These are phyloP conservation scores for Augiades crinisus DNA, from an alignment of 2,888 invertebrate species.

Conservation along the genomic window DNA sequence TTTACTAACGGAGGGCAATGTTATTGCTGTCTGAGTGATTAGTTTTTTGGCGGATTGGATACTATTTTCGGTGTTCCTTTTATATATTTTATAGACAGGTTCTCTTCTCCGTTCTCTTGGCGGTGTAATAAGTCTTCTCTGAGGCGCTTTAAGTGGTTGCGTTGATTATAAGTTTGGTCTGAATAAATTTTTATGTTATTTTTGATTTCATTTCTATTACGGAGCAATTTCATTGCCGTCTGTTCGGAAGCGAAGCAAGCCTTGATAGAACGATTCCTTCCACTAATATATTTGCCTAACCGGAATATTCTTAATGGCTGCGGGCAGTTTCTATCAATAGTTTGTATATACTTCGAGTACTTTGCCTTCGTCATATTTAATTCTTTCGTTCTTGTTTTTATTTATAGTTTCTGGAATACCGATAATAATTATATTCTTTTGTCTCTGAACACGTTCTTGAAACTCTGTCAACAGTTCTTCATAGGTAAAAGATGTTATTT, in stretches of 20 bases:
- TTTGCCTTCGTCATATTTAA: not conserved
- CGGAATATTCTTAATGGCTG: not conserved
- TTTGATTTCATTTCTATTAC: not conserved
- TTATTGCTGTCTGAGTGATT: not conserved
- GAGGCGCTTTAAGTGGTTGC: not conserved
- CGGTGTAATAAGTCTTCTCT: not conserved
- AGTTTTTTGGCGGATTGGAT: not conserved
- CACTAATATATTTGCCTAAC: not conserved
- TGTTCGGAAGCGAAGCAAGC: not conserved
- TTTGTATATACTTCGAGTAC: not conserved
- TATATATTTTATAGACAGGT: not conserved
- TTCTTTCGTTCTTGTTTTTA: not conserved
- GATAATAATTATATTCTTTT: not conserved
- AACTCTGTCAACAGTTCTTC: not conserved
- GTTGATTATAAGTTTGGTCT: not conserved
- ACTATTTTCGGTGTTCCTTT: not conserved
- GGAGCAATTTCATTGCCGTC: not conserved
- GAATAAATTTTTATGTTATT: slow-evolving; percentile 23
- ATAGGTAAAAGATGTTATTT: not conserved
- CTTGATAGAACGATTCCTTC: not conserved
- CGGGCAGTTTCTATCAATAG: not conserved
- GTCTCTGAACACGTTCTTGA: not conserved
- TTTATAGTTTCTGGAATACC: not conserved
- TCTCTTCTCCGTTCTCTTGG: not conserved
- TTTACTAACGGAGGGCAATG: not conserved